phyloP scores from a whole-genome alignment of 1,140 invertebrate genomes.

The Tribolium castaneum region DNA sequence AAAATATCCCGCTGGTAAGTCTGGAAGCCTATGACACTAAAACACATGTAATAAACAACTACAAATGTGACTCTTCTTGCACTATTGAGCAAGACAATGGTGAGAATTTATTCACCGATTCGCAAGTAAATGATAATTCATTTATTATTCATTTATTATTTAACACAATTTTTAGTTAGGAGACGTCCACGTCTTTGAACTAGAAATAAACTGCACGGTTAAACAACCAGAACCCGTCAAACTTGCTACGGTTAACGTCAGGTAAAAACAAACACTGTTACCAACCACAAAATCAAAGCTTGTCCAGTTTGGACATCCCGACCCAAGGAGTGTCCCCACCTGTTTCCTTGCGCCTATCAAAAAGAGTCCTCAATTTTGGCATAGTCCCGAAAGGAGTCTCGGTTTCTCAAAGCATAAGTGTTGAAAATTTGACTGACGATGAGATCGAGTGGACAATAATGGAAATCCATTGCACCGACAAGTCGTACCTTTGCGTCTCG shows the following conservation, averaged over 20 bases:
- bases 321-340: neutral
- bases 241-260: neutral
- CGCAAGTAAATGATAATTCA: neutral
- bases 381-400: conserved; percentile 7
- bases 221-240: neutral
- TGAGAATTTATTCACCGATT: neutral
- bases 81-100: neutral
- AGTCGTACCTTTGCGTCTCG: neutral
- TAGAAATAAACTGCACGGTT: neutral
- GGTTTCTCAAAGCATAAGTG: neutral
- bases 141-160: neutral
- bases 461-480: conserved; percentile 21
- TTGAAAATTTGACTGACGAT: conserved; percentile 4
- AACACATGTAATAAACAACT: neutral
- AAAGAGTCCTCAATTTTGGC: conserved; percentile 39
- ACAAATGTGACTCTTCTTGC: neutral
- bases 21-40: neutral
- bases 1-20: conserved; percentile 26
- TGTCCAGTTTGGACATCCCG: neutral
- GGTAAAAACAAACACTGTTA: neutral
- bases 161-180: neutral
- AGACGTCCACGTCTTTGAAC: neutral
- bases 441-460: conserved; percentile 18
- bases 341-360: neutral
- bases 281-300: neutral